phyloP scores from a whole-genome alignment of 2,888 invertebrate species.

The Troilus luridus region DNA sequence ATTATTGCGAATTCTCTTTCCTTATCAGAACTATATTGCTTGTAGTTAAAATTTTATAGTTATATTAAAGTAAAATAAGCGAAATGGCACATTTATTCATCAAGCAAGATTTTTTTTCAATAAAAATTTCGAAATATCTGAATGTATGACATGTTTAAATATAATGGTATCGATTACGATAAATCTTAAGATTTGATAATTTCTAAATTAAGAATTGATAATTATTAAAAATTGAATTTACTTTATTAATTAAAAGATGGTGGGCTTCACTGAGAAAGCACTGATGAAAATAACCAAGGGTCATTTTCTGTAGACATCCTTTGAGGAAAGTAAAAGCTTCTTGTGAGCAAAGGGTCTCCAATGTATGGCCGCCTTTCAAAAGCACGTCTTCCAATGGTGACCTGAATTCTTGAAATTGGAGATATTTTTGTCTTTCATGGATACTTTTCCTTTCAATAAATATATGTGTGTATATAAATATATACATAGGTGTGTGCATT shows the following conservation, averaged over 20 bases:
- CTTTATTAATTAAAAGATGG: not conserved
- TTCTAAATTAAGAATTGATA: not conserved
- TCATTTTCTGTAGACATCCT: not conserved
- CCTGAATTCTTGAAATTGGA: slow-evolving; percentile 15
- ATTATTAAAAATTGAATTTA: not conserved
- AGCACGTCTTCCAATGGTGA: not conserved
- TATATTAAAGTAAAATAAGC: too few relatives aligned
- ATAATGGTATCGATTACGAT: too few relatives aligned
- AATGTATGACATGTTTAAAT: too few relatives aligned
- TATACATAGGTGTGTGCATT: too few relatives aligned
- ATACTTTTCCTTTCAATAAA: not conserved
- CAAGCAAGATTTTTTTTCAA: too few relatives aligned
- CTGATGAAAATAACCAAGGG: not conserved
- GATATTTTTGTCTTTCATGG: not conserved
- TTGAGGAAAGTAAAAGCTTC: slow-evolving; percentile 1
- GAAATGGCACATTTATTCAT: too few relatives aligned
- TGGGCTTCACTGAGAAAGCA: not conserved
- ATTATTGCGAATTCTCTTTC: too few relatives aligned
- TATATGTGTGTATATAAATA: too few relatives aligned
- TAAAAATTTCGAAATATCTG: too few relatives aligned
- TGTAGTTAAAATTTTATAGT: too few relatives aligned
- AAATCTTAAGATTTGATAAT: too few relatives aligned
- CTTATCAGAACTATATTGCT: too few relatives aligned
- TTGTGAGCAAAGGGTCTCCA: not conserved
- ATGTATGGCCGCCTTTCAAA: not conserved